Evolutionary conservation across 2,797 vertebrate species (phyloP).

Genomic region (Argentina silus): DNA sequence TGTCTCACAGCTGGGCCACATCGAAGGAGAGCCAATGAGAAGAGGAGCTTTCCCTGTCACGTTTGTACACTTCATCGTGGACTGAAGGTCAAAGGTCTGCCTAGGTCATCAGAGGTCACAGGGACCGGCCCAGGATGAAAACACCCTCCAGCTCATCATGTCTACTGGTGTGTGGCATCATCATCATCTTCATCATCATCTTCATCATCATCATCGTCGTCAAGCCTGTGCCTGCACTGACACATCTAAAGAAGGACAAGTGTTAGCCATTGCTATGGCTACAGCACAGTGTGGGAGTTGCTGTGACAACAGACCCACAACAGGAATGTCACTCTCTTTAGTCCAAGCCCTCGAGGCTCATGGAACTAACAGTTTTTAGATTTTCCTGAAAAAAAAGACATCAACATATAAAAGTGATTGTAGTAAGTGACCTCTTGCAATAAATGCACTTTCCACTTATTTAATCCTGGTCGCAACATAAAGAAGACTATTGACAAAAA

Average conservation of each 20-base stretch:
- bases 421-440: slow-evolving; percentile 63
- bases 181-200: slow-evolving; percentile 23
- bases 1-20: slow-evolving; percentile 89
- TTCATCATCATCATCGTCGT: slow-evolving; percentile 2
- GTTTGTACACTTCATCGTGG: slow-evolving; percentile 95
- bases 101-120: slow-evolving; percentile 20
- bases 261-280: slow-evolving; percentile 23
- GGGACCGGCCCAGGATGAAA: slow-evolving; percentile 28
- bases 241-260: slow-evolving; percentile 9
- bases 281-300: slow-evolving; percentile 16
- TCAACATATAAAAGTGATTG: slow-evolving; percentile 51
- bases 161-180: slow-evolving; percentile 8
- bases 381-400: slow-evolving; percentile 3
- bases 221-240: slow-evolving; percentile 22
- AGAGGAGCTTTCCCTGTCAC: slow-evolving; percentile 96
- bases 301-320: slow-evolving; percentile 27
- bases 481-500: slow-evolving; percentile 25
- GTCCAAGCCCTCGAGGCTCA: slow-evolving; percentile 19
- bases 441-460: slow-evolving; percentile 76
- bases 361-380: slow-evolving; percentile 43
- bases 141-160: neutral
- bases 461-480: slow-evolving; percentile 46
- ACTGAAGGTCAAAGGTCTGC: slow-evolving; percentile 71
- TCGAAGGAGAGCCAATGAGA: slow-evolving; percentile 93
- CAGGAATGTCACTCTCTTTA: slow-evolving; percentile 18